Percentiles rank a stretch among this genome's conserved stretches.
Conservation (phyloP, 2,113 vertebrate species). For the Brachirus orientalis region DNA sequence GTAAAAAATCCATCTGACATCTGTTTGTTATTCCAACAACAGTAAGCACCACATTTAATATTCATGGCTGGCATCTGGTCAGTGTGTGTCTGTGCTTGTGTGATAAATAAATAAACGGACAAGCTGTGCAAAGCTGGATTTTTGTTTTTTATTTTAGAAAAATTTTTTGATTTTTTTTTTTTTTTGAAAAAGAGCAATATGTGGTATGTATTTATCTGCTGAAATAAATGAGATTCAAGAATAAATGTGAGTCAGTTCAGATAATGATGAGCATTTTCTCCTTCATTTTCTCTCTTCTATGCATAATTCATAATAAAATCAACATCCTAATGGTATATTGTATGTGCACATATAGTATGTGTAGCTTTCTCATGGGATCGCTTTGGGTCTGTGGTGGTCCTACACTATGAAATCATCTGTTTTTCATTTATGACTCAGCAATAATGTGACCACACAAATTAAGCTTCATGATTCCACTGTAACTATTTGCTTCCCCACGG, state of each 20-base stretch:
- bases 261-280: constrained; percentile 4
- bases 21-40: constrained; percentile 49
- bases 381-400: constrained; percentile 22
- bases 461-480: constrained; percentile 48
- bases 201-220: too few species aligned
- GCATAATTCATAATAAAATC: constrained; percentile 9
- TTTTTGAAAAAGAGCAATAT: too few species aligned
- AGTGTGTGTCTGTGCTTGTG: constrained; percentile 29
- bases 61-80: constrained; percentile 60
- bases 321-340: constrained; percentile 24
- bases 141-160: too few species aligned
- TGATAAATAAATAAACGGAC: constrained; percentile 16
- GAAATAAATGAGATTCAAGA: background rate
- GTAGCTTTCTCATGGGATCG: constrained; percentile 28
- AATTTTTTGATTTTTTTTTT: too few species aligned
- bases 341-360: background rate
- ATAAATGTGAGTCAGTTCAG: background rate
- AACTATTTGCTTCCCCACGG: constrained; percentile 53
- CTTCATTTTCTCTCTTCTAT: background rate
- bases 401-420: constrained; percentile 67
- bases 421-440: constrained; percentile 70
- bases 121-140: too few species aligned
- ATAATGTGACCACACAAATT: constrained; percentile 69
- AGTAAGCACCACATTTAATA: constrained; percentile 50
- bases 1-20: constrained; percentile 38